Evolutionary conservation across 2,113 vertebrate genomes (phyloP), one percentile per base, ranked within the genome.

Genomic region (Pogonocichla stellata): DNA sequence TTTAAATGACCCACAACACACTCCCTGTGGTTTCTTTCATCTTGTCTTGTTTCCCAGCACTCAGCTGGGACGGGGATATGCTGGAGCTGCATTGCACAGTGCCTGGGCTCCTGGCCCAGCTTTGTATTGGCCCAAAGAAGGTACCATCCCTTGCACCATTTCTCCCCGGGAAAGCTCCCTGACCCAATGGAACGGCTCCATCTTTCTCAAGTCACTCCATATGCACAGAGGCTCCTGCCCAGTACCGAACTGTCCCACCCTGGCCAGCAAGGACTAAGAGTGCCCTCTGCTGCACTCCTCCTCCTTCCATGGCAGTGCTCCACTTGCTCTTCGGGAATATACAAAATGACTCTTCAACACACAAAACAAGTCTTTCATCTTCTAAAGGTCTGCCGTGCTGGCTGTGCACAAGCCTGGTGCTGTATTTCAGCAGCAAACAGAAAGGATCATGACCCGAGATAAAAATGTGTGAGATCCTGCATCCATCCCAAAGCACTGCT

Each of bases 241-340:
- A 0, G 47, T 45, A 20, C 38, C 34, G 34, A 62, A 3, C 14
- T 26, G 72, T 65, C 78, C 19, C 65, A 36, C n/a, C 25, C 78
- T 16, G 54, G 58, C 74, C 92, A 88, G 58, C 12, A 2, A 93
- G 86, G 92, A 70, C 69, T 79, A 8, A 89, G 91, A 95, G 73
- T 95, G 89, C 86, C 83, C 92, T 91, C 91, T 95, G 95, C 95
- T 91, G 92, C 86, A 33, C 88, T 95, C 48, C 33, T 82, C 18
- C 61, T 57, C 33, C 28, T 62, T 10, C 82, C 50, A 11, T 8
- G 38, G 70, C 53, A 92, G 38, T 31, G 23, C 33, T 84, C 73
- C 1, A 0, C 57, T 34, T 42, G 40, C 71, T 82, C 24, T 22
- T 78, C 5, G 40, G 71, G 71, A 86, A 80, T 53, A 72, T 74